Evolutionary conservation across 37 sponge, comb jelly and placozoan species (phyloP).

Genomic region (Mnemiopsis leidyi): DNA sequence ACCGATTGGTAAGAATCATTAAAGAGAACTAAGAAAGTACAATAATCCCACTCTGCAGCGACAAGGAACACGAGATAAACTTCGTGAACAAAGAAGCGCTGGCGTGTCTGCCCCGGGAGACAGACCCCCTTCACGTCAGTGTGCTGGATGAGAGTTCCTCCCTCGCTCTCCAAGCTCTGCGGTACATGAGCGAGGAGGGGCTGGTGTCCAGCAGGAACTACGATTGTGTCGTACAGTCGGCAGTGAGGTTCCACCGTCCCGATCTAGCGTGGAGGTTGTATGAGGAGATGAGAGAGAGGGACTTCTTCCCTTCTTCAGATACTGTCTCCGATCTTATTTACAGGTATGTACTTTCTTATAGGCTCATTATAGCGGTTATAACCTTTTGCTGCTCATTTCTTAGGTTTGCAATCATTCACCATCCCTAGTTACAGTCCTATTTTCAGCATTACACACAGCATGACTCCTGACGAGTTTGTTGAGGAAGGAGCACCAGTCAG

Average conservation of each 20-base stretch:
- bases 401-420: too few species aligned
- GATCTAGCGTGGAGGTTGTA: slow-evolving; percentile 31
- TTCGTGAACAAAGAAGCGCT: background rate
- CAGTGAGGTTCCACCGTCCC: slow-evolving; percentile 36
- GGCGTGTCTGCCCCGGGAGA: background rate
- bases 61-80: background rate
- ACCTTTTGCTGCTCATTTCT: too few species aligned
- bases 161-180: background rate
- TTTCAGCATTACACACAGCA: slow-evolving; percentile 29
- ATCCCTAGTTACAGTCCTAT: too few species aligned
- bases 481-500: background rate
- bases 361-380: too few species aligned
- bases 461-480: background rate
- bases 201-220: background rate
- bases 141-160: background rate
- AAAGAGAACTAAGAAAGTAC: too few species aligned
- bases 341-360: slow-evolving; percentile 30
- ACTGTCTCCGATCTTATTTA: slow-evolving; percentile 31
- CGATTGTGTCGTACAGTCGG: background rate
- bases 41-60: too few species aligned
- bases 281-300: background rate
- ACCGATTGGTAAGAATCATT: too few species aligned
- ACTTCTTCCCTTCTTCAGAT: background rate
- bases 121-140: slow-evolving; percentile 5
- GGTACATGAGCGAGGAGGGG: background rate